Base-by-base conservation (phyloP, 2,888 invertebrate genomes). In the Ganaspis brasiliensis region DNA sequence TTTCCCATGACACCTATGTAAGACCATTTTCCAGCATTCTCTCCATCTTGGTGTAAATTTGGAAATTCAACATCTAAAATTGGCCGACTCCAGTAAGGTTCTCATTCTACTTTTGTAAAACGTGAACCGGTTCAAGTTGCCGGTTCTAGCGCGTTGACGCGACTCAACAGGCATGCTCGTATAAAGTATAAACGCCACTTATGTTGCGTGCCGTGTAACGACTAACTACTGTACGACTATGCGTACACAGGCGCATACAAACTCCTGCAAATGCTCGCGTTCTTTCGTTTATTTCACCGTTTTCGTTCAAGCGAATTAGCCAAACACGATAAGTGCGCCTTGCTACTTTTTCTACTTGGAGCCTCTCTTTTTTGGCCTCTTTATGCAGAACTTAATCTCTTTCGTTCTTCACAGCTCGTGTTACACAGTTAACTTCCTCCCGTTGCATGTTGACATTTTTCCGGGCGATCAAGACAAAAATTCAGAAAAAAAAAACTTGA, bases 231-330 rank as follows among this genome's bases (percentile, higher is more conserved):
- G 59, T 59, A 59, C 31, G 40, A 24, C 24, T 63, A 45, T 45
- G 63, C 40, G 40, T 45, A 63, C 21, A 63, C 40, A 14, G 21
- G 16, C 19, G 63, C 63, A 63, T 63, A 63, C 63, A 45, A 21
- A 63, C 63, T 63, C 40, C 74, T 21, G 74, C 72, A 72, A 78
- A 75, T 45, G 75, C 56, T 76, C 72, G 75, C 72, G 72, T 81
- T 79, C 75, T 81, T 82, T 82, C 85, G 81, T 87, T 87, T 86
- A 89, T 88, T 87, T 63, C 63, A 21, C 63, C 37, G 63, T 63
- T 63, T 63, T 63, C 63, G 63, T 63, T 63, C 14, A 19, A 45
- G 40, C 63, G n/a, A 63, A 63, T 63, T 63, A 63, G 40, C 40
- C 63, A 63, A 19, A 63, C 63, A 45, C 63, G 63, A 63, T 63